Evolutionary conservation across 1,140 invertebrate genomes (phyloP).

Genomic region (Harpegnathos saltator): DNA sequence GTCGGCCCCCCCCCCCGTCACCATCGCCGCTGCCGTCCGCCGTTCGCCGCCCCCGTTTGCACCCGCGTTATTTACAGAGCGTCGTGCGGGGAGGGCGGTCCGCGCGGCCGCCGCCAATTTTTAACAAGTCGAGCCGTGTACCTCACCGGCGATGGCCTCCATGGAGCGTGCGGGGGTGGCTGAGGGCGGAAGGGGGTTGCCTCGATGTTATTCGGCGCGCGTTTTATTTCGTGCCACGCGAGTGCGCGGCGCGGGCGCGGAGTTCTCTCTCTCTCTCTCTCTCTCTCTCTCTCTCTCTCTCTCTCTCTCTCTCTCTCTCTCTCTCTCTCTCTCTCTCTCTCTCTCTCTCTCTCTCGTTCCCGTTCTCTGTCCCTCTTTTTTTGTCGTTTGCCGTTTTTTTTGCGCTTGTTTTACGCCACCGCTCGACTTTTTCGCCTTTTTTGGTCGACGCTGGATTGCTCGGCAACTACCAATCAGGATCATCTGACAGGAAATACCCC

Average conservation of each 20-base stretch:
- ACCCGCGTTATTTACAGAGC: constrained; percentile 72
- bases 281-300: constrained; percentile 26
- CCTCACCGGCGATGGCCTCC: constrained; percentile 42
- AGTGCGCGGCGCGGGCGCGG: constrained; percentile 13
- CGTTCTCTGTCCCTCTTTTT: constrained; percentile 24
- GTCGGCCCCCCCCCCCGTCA: not conserved
- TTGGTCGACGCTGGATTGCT: constrained; percentile 81
- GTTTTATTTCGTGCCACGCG: constrained; percentile 75
- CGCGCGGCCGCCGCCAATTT: constrained; percentile 65
- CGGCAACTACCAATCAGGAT: constrained; percentile 86
- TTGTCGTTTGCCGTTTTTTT: constrained; percentile 68
- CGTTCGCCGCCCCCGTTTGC: not conserved
- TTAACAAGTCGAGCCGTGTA: constrained; percentile 67
- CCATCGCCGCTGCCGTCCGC: not conserved
- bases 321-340: constrained; percentile 48
- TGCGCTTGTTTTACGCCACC: constrained; percentile 76
- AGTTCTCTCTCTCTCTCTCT: constrained; percentile 22
- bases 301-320: not conserved
- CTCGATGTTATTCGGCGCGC: constrained; percentile 61
- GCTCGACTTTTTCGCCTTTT: constrained; percentile 77
- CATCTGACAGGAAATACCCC: constrained; percentile 83
- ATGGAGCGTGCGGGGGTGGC: constrained; percentile 41
- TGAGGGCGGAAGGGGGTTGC: no score
- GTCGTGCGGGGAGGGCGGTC: constrained; percentile 62
- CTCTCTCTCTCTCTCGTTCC: constrained; percentile 31